Evolutionary conservation across 2,888 invertebrate genomes (phyloP).

Genomic region (Dione juno): DNA sequence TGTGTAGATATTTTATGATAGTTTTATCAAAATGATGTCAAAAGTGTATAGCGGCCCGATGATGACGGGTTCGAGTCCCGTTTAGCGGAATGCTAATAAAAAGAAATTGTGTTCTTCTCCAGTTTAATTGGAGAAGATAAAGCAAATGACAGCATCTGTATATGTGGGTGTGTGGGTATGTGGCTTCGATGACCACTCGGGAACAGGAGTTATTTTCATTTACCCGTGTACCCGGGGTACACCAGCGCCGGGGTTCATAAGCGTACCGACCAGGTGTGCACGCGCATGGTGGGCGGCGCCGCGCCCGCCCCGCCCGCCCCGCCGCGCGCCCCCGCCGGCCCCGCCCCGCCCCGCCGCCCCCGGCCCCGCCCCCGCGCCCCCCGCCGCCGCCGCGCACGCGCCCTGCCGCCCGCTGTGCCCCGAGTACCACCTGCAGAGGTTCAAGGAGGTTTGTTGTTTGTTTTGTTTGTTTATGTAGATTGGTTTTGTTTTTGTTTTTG

Average conservation of each 20-base stretch:
- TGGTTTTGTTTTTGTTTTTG: not conserved
- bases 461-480: not conserved
- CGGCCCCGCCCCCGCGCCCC: constrained; percentile 63
- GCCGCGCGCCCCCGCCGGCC: constrained; percentile 59
- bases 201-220: no score
- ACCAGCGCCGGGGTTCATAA: not conserved
- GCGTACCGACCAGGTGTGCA: constrained; percentile 63
- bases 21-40: not conserved
- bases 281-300: constrained; percentile 70
- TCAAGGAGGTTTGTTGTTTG: constrained; percentile 64
- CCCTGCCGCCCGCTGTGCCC: constrained; percentile 70
- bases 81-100: no score
- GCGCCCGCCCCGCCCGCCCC: constrained; percentile 61
- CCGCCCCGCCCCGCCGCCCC: constrained; percentile 53
- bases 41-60: no score
- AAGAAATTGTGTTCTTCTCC: no score
- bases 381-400: constrained; percentile 51
- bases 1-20: not conserved
- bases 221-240: not conserved
- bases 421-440: constrained; percentile 73
- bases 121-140: no score
- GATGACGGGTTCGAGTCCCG: no score
- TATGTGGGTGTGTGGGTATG: no score
- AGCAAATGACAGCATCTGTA: no score
- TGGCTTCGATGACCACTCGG: no score